Evolutionary conservation across 2,888 invertebrate genomes (phyloP).

Genomic region (Thymelicus sylvestris): DNA sequence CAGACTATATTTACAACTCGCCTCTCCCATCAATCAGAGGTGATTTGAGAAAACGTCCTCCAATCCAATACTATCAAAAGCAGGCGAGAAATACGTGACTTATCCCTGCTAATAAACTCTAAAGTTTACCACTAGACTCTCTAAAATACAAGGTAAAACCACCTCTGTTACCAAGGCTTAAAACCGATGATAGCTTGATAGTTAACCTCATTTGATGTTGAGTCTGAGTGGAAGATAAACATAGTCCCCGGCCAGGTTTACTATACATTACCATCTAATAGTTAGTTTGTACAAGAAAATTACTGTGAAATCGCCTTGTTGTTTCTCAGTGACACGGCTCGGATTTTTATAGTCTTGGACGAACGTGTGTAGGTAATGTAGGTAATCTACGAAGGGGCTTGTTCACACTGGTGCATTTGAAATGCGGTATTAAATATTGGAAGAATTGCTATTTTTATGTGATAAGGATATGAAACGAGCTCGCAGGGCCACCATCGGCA

Average conservation of each 20-base stretch:
- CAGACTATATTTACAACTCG: conserved; percentile 32
- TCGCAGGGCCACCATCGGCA: no score
- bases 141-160: conserved; percentile 22
- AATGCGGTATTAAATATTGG: no score
- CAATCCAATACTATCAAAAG: conserved; percentile 44
- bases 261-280: conserved; percentile 54
- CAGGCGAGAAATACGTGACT: conserved; percentile 62
- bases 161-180: not conserved
- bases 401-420: no score
- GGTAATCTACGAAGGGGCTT: not conserved
- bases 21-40: conserved; percentile 51
- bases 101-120: conserved; percentile 39
- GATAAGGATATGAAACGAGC: no score
- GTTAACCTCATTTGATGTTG: not conserved
- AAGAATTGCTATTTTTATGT: no score
- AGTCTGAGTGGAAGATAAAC: conserved; percentile 27
- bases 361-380: conserved; percentile 11
- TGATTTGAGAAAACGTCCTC: conserved; percentile 58
- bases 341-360: conserved; percentile 23
- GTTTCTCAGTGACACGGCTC: conserved; percentile 27
- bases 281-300: conserved; percentile 67
- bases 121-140: conserved; percentile 17
- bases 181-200: not conserved
- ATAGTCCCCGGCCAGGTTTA: conserved; percentile 35
- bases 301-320: conserved; percentile 43